Percentiles rank a stretch among this genome's conserved stretches.
phyloP scores from a whole-genome alignment of 2,888 invertebrate genomes.

The Cephus pulcher region DNA sequence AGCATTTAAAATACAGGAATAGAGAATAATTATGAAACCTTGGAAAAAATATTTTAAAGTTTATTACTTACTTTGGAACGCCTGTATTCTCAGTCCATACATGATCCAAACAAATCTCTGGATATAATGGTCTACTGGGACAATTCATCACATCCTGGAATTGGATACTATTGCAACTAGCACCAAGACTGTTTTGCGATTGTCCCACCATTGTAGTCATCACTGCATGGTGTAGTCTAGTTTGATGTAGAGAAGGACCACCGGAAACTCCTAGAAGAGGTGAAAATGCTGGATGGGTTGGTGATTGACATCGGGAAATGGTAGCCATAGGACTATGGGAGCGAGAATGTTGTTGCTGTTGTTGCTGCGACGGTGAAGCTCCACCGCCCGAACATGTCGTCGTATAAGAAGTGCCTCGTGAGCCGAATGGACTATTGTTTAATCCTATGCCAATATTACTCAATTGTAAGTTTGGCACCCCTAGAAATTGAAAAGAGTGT shows the following conservation, averaged over 20 bases:
- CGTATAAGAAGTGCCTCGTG: constrained; percentile 55
- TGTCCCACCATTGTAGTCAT: constrained; percentile 50
- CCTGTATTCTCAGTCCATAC: constrained; percentile 84
- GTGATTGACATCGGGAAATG: constrained; percentile 66
- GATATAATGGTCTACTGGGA: constrained; percentile 75
- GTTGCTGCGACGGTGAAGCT: constrained; percentile 51
- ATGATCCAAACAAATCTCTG: constrained; percentile 89
- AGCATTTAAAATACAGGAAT: constrained; percentile 12
- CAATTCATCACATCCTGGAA: constrained; percentile 46
- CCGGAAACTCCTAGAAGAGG: constrained; percentile 46
- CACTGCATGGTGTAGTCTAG: constrained; percentile 55
- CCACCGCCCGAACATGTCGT: constrained; percentile 52
- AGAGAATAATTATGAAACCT: background rate
- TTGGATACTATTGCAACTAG: constrained; percentile 49
- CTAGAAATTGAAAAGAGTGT: constrained; percentile 23
- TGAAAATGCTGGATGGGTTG: constrained; percentile 58
- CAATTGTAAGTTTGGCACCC: constrained; percentile 48
- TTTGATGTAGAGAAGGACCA: constrained; percentile 47
- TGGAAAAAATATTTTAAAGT: background rate
- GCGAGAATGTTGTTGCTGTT: constrained; percentile 61
- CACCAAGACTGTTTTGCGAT: constrained; percentile 44
- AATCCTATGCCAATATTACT: constrained; percentile 42
- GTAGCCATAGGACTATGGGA: constrained; percentile 70
- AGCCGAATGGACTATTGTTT: constrained; percentile 54
- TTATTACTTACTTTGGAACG: constrained; percentile 53